These are phyloP conservation scores for Elephas maximus DNA, from an alignment of 2,113 vertebrate species.

Conservation along the genomic window DNA sequence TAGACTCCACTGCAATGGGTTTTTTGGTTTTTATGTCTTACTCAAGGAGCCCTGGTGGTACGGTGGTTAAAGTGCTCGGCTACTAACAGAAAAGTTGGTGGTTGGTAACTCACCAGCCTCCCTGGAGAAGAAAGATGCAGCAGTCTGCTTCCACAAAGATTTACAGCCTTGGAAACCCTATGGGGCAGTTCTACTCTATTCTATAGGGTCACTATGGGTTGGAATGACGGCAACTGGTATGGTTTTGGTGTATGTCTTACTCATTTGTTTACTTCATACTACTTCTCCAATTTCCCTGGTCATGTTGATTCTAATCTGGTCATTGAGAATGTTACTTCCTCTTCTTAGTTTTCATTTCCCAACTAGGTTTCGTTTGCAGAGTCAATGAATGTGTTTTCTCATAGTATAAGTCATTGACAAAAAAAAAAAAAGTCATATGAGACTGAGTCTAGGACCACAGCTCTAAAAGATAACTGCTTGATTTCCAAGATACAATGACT, in stretches of 20 bases:
- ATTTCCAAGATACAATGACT: neutral
- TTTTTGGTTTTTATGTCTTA: neutral
- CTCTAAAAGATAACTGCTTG: slow-evolving; percentile 47
- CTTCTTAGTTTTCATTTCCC: slow-evolving; percentile 80
- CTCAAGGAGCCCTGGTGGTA: neutral
- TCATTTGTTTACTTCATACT: slow-evolving; percentile 73
- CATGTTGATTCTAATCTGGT: slow-evolving; percentile 76
- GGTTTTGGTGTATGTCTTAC: slow-evolving; percentile 11
- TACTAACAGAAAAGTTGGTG: neutral
- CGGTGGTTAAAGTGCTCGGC: neutral
- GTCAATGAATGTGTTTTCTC: slow-evolving; percentile 67
- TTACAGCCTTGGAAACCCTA: neutral
- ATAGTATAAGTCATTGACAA: slow-evolving; percentile 78
- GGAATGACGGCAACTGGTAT: neutral
- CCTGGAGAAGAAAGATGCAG: neutral
- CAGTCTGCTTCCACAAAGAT: neutral
- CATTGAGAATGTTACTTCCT: slow-evolving; percentile 81
- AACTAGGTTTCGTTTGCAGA: slow-evolving; percentile 65
- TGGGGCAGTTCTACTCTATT: neutral
- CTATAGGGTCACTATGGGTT: neutral
- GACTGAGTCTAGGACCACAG: slow-evolving; percentile 44
- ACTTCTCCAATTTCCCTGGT: slow-evolving; percentile 74
- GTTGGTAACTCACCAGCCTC: neutral
- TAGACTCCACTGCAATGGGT: too few species aligned
- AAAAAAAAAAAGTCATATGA: slow-evolving; percentile 60